Base-by-base conservation (phyloP, 2,797 vertebrate species). In the Siniperca scherzeri region DNA sequence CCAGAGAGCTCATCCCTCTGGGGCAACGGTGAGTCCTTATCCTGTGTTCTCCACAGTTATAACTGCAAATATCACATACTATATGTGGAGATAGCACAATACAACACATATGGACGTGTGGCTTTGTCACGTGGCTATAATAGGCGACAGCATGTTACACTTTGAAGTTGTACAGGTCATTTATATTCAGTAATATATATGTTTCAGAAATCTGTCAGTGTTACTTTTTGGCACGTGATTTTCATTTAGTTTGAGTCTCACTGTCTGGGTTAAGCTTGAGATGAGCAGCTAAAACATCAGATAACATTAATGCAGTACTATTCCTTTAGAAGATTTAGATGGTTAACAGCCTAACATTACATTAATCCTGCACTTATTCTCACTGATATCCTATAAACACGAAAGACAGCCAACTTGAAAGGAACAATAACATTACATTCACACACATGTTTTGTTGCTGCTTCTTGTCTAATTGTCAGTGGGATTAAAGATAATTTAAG, bases 101-200 rank as follows among this genome's bases (percentile, higher is more conserved):
- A 75, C 72, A 77, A 66, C 80, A 81, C 89, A 92, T 75, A 56
- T 88, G 86, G 79, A 74, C 83, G 59, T 83, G 75, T 83, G 82
- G 86, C 74, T 87, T 79, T 67, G 55, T 89, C 84, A 91, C 87
- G 80, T 61, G 71, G 10, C 70, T 81, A 13, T 91, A 88, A 90
- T 78, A 68, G 70, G 79, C 7, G 33, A 76, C 83, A 87, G 78
- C 77, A 60, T 80, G 81, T 73, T 74, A 14, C 33, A 71, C 88
- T 92, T 93, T 91, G 84, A 93, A 90, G 89, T 83, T 53, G 16
- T 53, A 53, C 75, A 83, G 90, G 90, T 90, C 77, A 87, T 86
- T 86, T 83, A 38, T 77, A 61, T 50, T 60, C 82, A 77, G 27
- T 67, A 78, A 81, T 67, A 61, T 60, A 62, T 68, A 80, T 70